Percentiles rank a stretch among this genome's conserved stretches.
These are phyloP conservation scores for Chorisops tibialis DNA, from an alignment of 2,888 invertebrate species.

Conservation along the genomic window DNA sequence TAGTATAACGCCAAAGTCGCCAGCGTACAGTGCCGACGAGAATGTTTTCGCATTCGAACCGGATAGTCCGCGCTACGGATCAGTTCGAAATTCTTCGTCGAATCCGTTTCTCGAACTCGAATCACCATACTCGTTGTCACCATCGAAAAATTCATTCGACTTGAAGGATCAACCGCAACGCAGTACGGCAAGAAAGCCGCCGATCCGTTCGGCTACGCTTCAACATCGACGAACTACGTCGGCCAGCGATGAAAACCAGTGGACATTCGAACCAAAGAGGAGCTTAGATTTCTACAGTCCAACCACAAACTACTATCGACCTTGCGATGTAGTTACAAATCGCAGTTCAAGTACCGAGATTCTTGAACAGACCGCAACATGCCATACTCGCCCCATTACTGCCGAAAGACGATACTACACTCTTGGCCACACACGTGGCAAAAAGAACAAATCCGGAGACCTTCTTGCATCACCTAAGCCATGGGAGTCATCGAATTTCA, in stretches of 20 bases:
- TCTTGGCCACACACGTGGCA: conserved; percentile 46
- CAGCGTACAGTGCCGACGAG: conserved; percentile 42
- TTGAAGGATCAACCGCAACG: conserved; percentile 42
- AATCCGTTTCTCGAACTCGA: conserved; percentile 6
- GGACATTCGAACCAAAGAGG: conserved; percentile 36
- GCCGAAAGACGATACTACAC: conserved; percentile 45
- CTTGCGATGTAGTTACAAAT: conserved; percentile 41
- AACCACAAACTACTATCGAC: conserved; percentile 40
- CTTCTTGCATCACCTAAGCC: neutral
- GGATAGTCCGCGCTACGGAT: conserved; percentile 45
- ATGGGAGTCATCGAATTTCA: conserved; percentile 21
- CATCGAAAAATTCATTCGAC: conserved; percentile 37
- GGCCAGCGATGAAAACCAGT: neutral
- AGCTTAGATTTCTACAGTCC: conserved; percentile 37
- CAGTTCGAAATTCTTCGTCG: conserved; percentile 42
- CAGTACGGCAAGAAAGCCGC: conserved; percentile 28
- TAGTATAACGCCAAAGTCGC: conserved; percentile 46
- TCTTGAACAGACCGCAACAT: conserved; percentile 41
- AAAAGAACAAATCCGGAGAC: neutral
- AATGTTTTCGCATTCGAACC: conserved; percentile 48
- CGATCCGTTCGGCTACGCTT: conserved; percentile 30
- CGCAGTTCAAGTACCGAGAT: conserved; percentile 49
- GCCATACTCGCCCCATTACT: conserved; percentile 27
- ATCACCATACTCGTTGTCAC: neutral
- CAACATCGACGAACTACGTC: conserved; percentile 29